Evolutionary conservation across 2,888 invertebrate species (phyloP), one percentile per base, ranked within the genome.

Genomic region (Eurois occulta): DNA sequence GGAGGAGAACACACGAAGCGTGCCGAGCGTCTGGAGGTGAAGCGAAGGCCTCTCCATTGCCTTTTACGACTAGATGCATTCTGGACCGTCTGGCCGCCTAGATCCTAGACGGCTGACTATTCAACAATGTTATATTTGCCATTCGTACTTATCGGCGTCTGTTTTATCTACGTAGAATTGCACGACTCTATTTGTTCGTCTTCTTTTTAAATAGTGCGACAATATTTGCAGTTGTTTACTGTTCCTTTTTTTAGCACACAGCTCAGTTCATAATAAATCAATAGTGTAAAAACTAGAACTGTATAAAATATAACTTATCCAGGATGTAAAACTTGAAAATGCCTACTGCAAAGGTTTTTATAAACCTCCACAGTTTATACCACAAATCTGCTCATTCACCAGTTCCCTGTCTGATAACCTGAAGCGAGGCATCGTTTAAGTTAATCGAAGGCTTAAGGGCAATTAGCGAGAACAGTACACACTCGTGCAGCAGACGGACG

Each of bases 1-100:
- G 88, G 89, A 93, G 94, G 94, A 94, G 94, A 92, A 91, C 92
- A 93, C 91, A 91, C 92, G 93, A 92, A 91, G 90, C 92, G 92
- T 91, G 92, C 90, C 90, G 91, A 83, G 86, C 92, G 95, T 95
- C 95, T 95, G 92, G 92, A 95, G 95, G 95, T 95, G 94, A 95
- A 90, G 90, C 90, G 92, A 94, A 94, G 94, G 94, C 94, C 93
- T 93, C 88, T 87, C 85, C 73, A 91, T 88, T 91, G 91, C 92
- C 92, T 93, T 94, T 92, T 91, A 88, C 86, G 86, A 88, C 80
- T 86, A 93, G 93, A 93, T 95, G 94, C 95, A 94, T 91, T 90
- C 83, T 88, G 89, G 86, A 84, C 88, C 74, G 90, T 90, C 86
- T 90, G 82, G 90, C 82, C 84, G 77, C 77, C 78, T 84, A 87